Evolutionary conservation across 1,140 invertebrate species (phyloP).

Genomic region (Trichonephila inaurata): DNA sequence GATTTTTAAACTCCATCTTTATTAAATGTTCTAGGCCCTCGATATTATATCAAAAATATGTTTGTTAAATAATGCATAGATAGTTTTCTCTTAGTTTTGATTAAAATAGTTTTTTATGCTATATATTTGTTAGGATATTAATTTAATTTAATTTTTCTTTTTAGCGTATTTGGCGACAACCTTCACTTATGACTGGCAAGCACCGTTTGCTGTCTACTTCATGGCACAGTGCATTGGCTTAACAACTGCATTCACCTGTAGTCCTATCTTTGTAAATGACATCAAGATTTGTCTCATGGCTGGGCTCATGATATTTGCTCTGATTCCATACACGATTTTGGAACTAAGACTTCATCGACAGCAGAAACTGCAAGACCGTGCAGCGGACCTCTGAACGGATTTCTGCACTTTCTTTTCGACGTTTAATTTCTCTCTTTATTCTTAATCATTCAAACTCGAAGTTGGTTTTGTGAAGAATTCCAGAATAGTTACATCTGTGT

Average conservation of each 20-base stretch:
- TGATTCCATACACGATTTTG: slow-evolving; percentile 57
- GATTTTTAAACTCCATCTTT: too few species aligned
- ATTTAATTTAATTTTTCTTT: neutral
- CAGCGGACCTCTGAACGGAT: slow-evolving; percentile 29
- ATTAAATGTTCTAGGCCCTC: too few species aligned
- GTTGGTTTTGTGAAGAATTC: neutral
- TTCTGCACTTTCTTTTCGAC: neutral
- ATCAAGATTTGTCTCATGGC: slow-evolving; percentile 66
- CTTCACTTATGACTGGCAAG: slow-evolving; percentile 74
- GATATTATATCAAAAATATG: too few species aligned
- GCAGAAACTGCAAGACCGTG: slow-evolving; percentile 57
- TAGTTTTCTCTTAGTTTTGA: neutral
- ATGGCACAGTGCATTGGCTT: slow-evolving; percentile 69
- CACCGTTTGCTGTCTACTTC: slow-evolving; percentile 67
- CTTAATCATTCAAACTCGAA: neutral
- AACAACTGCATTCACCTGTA: slow-evolving; percentile 57
- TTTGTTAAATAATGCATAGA: too few species aligned
- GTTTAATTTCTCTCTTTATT: neutral
- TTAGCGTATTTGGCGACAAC: slow-evolving; percentile 56
- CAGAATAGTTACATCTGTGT: neutral
- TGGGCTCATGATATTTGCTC: slow-evolving; percentile 1
- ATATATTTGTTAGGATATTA: too few species aligned
- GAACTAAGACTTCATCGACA: slow-evolving; percentile 66
- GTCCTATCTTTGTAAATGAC: slow-evolving; percentile 55
- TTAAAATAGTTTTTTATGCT: neutral